These are phyloP conservation scores for Agapornis canus DNA, from an alignment of 2,797 vertebrate species.

Conservation along the genomic window DNA sequence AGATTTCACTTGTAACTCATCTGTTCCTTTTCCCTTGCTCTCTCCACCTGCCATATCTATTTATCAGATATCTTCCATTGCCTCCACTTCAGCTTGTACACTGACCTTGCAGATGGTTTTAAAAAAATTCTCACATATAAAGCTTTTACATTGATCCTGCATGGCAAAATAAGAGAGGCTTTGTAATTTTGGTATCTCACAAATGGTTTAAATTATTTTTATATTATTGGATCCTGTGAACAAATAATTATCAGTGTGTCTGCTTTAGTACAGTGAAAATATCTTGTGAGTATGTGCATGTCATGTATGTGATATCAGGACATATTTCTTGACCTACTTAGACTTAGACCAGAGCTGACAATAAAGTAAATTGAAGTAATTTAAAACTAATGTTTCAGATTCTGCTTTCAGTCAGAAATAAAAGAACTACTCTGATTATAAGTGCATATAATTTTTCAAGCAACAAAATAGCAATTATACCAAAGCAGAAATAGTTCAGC, in stretches of 20 bases:
- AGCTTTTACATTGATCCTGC: not conserved
- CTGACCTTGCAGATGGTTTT: not conserved
- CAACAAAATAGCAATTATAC: not conserved
- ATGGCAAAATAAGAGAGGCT: not conserved
- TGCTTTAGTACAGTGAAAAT: not conserved
- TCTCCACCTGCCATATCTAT: slow-evolving; percentile 40
- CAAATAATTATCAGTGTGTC: not conserved
- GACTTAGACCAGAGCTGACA: not conserved
- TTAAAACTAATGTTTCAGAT: not conserved
- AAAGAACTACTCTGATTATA: not conserved
- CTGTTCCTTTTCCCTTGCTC: slow-evolving; percentile 20
- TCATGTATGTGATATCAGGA: not conserved
- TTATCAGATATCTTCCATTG: slow-evolving; percentile 51
- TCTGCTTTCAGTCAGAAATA: not conserved
- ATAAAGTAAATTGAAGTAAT: not conserved
- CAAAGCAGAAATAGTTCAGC: not conserved
- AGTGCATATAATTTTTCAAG: not conserved
- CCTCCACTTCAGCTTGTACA: slow-evolving; percentile 35
- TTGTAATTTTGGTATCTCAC: not conserved
- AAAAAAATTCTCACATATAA: slow-evolving; percentile 1
- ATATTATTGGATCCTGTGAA: not conserved
- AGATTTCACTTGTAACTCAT: slow-evolving; percentile 16
- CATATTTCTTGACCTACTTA: not conserved
- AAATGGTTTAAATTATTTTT: not conserved
- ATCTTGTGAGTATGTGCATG: not conserved